Percentiles rank a stretch among this genome's conserved stretches.
These are phyloP conservation scores for Aleadryas rufinucha DNA, from an alignment of 2,113 vertebrate species.

Conservation along the genomic window DNA sequence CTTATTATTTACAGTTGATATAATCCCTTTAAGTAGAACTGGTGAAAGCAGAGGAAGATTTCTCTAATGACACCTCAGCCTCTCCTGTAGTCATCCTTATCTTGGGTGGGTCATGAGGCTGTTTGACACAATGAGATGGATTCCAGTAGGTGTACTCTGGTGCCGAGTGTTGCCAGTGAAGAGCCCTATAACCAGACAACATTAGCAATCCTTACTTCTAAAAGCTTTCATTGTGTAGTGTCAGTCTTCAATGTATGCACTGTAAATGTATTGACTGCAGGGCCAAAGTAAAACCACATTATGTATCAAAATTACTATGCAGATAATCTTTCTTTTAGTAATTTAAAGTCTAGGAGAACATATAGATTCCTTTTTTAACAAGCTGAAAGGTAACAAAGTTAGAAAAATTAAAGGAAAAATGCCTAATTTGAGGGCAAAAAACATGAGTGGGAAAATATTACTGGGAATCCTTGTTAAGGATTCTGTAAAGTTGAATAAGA, in stretches of 20 bases:
- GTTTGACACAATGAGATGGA: neutral
- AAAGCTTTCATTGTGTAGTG: neutral
- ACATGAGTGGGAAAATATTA: neutral
- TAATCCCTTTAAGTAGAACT: neutral
- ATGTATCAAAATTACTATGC: neutral
- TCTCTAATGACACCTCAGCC: neutral
- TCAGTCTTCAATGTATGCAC: neutral
- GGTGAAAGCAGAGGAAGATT: neutral
- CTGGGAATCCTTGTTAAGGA: neutral
- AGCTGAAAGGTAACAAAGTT: neutral
- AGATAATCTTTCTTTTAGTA: neutral
- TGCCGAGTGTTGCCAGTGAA: neutral
- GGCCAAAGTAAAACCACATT: neutral
- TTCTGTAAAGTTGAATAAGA: neutral
- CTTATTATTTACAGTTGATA: neutral
- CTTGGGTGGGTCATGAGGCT: neutral
- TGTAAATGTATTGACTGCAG: neutral
- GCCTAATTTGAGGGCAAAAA: neutral
- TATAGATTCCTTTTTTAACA: neutral
- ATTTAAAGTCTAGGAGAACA: neutral
- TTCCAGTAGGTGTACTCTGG: neutral
- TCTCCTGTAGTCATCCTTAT: neutral
- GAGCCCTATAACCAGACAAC: neutral
- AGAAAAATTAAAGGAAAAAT: slow-evolving; percentile 2
- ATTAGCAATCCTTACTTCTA: neutral